Percentiles rank a stretch among this genome's conserved stretches.
These are phyloP conservation scores for Dermochelys coriacea DNA, from an alignment of 2,797 vertebrate species.

Conservation along the genomic window DNA sequence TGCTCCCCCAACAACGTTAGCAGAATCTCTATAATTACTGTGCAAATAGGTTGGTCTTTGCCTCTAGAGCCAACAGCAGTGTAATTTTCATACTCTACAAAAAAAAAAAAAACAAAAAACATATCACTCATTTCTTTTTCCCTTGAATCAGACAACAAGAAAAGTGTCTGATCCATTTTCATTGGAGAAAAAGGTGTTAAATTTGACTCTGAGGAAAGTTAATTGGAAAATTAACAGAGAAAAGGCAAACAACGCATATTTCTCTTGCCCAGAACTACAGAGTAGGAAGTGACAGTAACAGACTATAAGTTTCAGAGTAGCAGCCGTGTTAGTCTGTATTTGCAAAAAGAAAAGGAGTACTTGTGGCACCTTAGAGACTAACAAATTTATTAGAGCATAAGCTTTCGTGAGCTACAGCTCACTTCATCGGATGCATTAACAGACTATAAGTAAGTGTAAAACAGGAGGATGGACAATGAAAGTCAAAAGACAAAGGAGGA, in stretches of 20 bases:
- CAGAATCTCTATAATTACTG: background rate
- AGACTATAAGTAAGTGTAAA: background rate
- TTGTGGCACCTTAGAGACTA: too few species aligned
- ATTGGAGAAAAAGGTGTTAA: background rate
- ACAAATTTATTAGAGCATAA: too few species aligned
- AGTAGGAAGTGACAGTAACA: background rate
- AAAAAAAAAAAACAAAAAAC: too few species aligned
- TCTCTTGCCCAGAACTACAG: background rate
- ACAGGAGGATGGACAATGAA: background rate
- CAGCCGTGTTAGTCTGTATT: too few species aligned
- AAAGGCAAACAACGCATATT: background rate
- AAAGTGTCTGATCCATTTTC: slow-evolving; percentile 19
- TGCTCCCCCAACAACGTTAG: background rate
- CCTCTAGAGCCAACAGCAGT: background rate
- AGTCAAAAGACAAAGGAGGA: background rate
- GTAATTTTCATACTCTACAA: background rate
- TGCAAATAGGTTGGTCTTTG: background rate
- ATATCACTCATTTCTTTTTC: background rate
- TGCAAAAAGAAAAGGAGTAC: too few species aligned
- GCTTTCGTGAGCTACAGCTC: too few species aligned
- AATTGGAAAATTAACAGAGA: background rate
- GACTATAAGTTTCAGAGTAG: background rate
- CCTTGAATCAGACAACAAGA: background rate
- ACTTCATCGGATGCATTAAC: too few species aligned
- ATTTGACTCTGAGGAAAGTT: background rate